Conservation (phyloP, 2,797 vertebrate genomes). For the Xiphophorus birchmanni region DNA sequence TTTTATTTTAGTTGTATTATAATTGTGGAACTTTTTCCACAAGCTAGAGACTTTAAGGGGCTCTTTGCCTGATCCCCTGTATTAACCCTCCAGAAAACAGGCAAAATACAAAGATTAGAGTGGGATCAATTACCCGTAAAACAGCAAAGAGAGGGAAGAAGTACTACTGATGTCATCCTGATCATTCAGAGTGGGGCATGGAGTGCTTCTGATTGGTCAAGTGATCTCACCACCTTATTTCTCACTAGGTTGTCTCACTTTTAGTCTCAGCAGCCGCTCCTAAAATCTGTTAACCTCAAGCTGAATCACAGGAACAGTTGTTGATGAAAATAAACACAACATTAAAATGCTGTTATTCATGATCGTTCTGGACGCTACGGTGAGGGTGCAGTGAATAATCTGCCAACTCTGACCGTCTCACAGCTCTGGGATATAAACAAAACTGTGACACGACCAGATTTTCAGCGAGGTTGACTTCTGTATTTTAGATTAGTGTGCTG, state of each 20-base stretch:
- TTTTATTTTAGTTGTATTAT: background rate
- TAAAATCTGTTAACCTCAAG: constrained; percentile 7
- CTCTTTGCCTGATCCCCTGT: background rate
- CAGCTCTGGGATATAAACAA: background rate
- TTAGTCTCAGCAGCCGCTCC: background rate
- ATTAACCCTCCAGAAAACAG: background rate
- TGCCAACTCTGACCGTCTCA: background rate
- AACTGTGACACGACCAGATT: background rate
- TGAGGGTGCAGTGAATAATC: background rate
- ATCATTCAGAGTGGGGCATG: background rate
- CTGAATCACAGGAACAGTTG: constrained; percentile 6
- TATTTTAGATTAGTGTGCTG: background rate
- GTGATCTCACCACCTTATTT: background rate
- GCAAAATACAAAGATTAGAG: constrained; percentile 1
- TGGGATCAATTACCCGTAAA: background rate
- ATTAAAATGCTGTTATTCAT: background rate
- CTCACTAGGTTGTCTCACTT: background rate
- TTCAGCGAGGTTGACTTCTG: background rate
- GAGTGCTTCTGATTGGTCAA: constrained; percentile 1
- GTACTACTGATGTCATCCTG: background rate
- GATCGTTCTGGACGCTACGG: background rate
- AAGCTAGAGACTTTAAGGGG: background rate
- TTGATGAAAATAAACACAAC: background rate
- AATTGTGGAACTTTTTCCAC: background rate
- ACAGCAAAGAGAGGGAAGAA: background rate